A percentile compares a stretch with the other conserved stretches of the same genome.
Evolutionary conservation across 2,888 invertebrate genomes (phyloP).

Genomic region (Ryuthela nishihirai): DNA sequence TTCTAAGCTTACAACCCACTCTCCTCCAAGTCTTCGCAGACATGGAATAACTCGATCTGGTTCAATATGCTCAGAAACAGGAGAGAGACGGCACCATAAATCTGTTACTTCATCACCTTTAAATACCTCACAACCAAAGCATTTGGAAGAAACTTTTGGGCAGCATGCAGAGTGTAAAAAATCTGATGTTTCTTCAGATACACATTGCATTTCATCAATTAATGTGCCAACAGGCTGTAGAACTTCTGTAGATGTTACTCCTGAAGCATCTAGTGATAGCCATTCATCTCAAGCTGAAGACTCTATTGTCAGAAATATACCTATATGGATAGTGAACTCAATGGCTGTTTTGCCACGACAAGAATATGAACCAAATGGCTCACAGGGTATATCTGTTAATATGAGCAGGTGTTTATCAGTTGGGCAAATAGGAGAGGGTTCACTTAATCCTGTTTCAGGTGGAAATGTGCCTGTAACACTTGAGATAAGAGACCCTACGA

Average conservation of each 20-base stretch:
- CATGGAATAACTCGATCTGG: conserved; percentile 32
- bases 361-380: conserved; percentile 8
- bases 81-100: conserved; percentile 31
- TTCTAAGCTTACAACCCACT: background rate
- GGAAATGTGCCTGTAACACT: background rate
- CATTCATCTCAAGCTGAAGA: background rate
- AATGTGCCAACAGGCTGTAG: background rate
- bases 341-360: conserved; percentile 14
- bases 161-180: background rate
- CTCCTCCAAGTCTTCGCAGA: conserved; percentile 5
- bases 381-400: background rate
- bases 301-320: conserved; percentile 18
- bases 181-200: no score
- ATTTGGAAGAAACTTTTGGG: no score
- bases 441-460: background rate
- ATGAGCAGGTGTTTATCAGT: background rate
- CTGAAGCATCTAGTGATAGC: background rate
- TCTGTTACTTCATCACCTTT: conserved; percentile 28
- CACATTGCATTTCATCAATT: background rate
- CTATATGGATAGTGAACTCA: conserved; percentile 33
- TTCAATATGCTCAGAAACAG: conserved; percentile 38
- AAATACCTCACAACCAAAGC: no score
- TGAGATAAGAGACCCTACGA: background rate
- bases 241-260: background rate
- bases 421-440: background rate